Conservation (phyloP, 2,113 vertebrate species). For the Arenaria interpres region DNA sequence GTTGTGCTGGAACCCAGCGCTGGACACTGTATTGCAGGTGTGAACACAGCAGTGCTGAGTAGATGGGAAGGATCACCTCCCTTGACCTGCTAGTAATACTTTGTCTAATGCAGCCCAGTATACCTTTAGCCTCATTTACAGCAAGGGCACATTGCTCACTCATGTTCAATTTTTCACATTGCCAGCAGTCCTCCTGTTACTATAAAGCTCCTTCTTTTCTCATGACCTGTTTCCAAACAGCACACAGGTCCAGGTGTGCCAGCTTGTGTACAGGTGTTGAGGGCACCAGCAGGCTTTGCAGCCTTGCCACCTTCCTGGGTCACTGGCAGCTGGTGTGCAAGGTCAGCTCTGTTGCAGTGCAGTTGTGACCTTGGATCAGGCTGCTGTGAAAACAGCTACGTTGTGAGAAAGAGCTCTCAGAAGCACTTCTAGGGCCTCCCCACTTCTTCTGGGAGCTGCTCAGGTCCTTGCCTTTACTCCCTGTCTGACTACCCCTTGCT, state of each 20-base stretch:
- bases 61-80: neutral
- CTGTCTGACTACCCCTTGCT: neutral
- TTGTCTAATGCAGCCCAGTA: neutral
- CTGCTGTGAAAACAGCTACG: neutral
- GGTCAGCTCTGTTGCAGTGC: neutral
- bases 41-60: too few species aligned
- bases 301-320: neutral
- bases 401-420: neutral
- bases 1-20: neutral
- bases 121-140: neutral
- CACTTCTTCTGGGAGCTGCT: neutral
- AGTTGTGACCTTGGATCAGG: neutral
- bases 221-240: neutral
- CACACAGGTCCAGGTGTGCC: neutral
- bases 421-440: neutral
- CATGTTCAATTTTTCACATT: neutral
- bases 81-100: too few species aligned
- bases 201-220: neutral
- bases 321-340: neutral
- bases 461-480: neutral
- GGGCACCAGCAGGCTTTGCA: neutral
- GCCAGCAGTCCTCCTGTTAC: neutral
- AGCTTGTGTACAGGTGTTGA: neutral
- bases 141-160: neutral
- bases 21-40: neutral